These are phyloP conservation scores for Bombus confusus DNA, from an alignment of 1,140 invertebrate species.

Conservation along the genomic window DNA sequence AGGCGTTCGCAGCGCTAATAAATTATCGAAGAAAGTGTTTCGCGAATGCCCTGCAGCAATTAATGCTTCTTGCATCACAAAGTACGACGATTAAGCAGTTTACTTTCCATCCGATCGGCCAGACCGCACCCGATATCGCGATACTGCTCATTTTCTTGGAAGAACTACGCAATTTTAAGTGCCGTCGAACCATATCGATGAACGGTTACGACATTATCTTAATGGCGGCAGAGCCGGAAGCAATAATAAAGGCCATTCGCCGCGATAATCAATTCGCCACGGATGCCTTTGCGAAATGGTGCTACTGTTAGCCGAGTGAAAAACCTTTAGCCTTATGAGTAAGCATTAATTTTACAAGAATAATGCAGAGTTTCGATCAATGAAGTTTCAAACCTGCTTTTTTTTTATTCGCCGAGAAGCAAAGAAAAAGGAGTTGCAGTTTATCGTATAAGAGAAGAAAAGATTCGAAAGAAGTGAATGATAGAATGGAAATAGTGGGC, in stretches of 20 bases:
- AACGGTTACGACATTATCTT: conserved; percentile 10
- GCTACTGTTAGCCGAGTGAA: not conserved
- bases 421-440: not conserved
- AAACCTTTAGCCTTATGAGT: not conserved
- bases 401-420: no score
- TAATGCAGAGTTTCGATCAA: not conserved
- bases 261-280: not conserved
- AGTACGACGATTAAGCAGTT: not conserved
- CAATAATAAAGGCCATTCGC: not conserved
- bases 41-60: not conserved
- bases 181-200: conserved; percentile 15
- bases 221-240: not conserved
- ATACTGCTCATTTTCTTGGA: not conserved
- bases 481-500: no score
- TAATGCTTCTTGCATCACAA: conserved; percentile 5
- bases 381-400: not conserved
- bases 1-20: not conserved
- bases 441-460: not conserved
- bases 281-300: not conserved
- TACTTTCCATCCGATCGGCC: not conserved
- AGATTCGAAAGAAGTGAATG: not conserved
- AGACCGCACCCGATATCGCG: not conserved
- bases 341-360: not conserved
- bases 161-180: conserved; percentile 18
- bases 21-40: conserved; percentile 1